Percentiles rank a stretch among this genome's conserved stretches.
Conservation (phyloP, 2,797 vertebrate species). For the Enteromius mattozi region DNA sequence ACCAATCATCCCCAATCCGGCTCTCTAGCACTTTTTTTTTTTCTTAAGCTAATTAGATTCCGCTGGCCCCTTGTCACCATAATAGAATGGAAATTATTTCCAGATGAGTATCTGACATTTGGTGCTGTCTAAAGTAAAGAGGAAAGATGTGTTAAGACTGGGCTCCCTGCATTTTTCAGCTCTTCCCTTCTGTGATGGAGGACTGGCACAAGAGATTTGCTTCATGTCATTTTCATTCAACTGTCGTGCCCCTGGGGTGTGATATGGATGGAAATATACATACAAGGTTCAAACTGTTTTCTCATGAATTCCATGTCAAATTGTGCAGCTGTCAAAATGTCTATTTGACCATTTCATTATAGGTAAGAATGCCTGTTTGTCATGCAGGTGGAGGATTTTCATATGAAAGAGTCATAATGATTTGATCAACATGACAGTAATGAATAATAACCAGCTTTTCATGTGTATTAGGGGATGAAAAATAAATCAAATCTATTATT, state of each 20-base stretch:
- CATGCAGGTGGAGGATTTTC: constrained; percentile 39
- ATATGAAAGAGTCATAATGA: constrained; percentile 40
- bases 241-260: constrained; percentile 25
- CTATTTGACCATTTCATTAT: constrained; percentile 29
- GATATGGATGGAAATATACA: constrained; percentile 45
- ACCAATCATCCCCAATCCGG: constrained; percentile 70
- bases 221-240: constrained; percentile 33
- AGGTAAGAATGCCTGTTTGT: constrained; percentile 22
- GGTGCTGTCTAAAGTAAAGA: constrained; percentile 70
- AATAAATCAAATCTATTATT: constrained; percentile 1
- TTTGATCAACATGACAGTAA: constrained; percentile 39
- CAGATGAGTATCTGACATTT: constrained; percentile 81
- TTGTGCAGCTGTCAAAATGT: constrained; percentile 45
- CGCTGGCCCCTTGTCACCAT: constrained; percentile 70
- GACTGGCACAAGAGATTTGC: constrained; percentile 38
- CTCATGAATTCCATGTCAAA: constrained; percentile 24
- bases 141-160: constrained; percentile 53
- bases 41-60: constrained; percentile 79
- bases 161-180: constrained; percentile 13
- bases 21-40: constrained; percentile 61
- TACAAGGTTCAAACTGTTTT: constrained; percentile 16
- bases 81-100: constrained; percentile 81
- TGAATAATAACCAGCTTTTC: constrained; percentile 3
- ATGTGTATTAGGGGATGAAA: constrained; percentile 11
- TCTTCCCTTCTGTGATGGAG: constrained; percentile 57